Evolutionary conservation across 2,888 invertebrate genomes (phyloP), one percentile per base, ranked within the genome.

Genomic region (Anthrax anthrax): DNA sequence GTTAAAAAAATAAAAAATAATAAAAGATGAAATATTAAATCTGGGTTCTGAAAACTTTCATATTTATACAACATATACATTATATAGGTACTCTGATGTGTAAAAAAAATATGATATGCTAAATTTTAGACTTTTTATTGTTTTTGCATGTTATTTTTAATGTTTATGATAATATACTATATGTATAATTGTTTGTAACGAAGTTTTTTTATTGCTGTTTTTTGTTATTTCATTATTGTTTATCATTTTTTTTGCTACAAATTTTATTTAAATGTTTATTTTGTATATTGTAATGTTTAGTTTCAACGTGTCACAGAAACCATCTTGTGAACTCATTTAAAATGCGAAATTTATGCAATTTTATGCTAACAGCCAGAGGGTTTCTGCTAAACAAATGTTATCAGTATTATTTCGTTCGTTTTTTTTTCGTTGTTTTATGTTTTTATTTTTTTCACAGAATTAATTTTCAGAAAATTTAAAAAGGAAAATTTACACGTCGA

Each of bases 291-390:
- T n/a, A n/a, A n/a, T n/a, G 3, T 12, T 3, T 12, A 32, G 12
- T 32, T 32, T 32, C 29, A 32, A 32, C 29, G 41, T 39, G 42
- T 42, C 46, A 42, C 36, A n/a, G 42, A 39, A 40, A 48, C 39
- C 48, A 48, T 48, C 46, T 48, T 48, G 48, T 36, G 19, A 37
- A 18, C 43, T 43, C 39, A 46, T 48, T 48, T 46, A 36, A 38
- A 46, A 48, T 48, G 43, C 42, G 37, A 48, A 48, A 48, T 48
- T 48, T 48, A 48, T 48, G 45, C 48, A 48, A 48, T 37, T 48
- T 46, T 43, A 46, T 48, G 45, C 46, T 27, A 46, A 32, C 37
- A 27, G 46, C 37, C 43, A 48, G 48, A 46, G 46, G 48, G 44
- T 48, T 47, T 48, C 39, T 44, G 44, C 29, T 47, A n/a, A n/a